Evolutionary conservation across 2,113 vertebrate genomes (phyloP).

Genomic region (Nannospalax galili): DNA sequence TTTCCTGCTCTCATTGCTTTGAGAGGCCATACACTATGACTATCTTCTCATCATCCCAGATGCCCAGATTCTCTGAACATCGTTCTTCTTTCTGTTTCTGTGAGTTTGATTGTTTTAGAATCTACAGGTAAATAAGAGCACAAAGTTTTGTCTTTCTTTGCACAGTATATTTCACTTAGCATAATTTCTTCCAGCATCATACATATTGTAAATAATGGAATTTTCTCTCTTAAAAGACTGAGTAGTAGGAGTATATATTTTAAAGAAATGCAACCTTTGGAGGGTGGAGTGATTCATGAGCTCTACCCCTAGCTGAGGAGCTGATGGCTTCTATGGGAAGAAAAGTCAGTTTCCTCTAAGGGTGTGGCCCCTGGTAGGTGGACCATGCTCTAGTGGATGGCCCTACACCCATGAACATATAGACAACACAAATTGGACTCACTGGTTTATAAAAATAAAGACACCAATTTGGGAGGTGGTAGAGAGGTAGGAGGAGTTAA

Average conservation of each 20-base stretch:
- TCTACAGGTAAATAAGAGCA: background rate
- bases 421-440: background rate
- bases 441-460: too few relatives aligned
- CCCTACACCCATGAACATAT: background rate
- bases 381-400: background rate
- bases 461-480: background rate
- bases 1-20: background rate
- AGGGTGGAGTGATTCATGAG: background rate
- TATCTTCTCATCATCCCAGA: background rate
- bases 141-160: background rate
- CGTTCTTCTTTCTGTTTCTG: background rate
- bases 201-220: background rate
- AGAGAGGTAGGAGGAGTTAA: background rate
- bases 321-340: background rate
- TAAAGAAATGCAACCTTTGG: background rate
- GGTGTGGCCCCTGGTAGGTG: background rate
- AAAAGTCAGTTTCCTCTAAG: background rate
- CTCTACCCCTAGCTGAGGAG: background rate
- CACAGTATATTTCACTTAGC: background rate
- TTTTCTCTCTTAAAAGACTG: background rate
- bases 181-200: background rate
- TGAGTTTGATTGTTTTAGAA: background rate
- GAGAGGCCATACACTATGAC: background rate
- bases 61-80: background rate
- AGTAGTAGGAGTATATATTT: conserved; percentile 8